Evolutionary conservation across 2,113 vertebrate genomes (phyloP), one percentile per base, ranked within the genome.

Genomic region (Prietella phreatophila): DNA sequence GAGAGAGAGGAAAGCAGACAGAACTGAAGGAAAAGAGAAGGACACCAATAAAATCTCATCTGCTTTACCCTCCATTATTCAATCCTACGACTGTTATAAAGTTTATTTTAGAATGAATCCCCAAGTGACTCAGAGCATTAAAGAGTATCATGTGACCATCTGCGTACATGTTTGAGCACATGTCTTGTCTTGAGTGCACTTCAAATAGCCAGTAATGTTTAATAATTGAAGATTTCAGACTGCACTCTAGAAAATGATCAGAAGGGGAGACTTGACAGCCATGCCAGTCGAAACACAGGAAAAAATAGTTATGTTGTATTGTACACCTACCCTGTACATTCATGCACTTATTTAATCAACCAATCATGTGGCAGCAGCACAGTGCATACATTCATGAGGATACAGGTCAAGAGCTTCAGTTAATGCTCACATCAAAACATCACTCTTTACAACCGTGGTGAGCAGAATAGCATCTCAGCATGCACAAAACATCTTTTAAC

Each of bases 21-120:
- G 30, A 65, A 9, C n/a, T 85, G 84, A 85, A 79, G 36, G 58
- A 33, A 58, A 82, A 61, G 8, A 30, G 14, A 85, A 85, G 84
- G 71, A 76, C 71, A 85, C 42, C 36, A 82, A 60, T 82, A 36
- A 82, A 82, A 39, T 14, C 33, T 2, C 33, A 25, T 27, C 56
- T 27, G 58, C 56, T 82, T 82, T 82, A 36, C 58, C 56, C 33
- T 61, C 27, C 56, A 61, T 61, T 20, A 61, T 58, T 36, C 19
- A 58, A 81, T 10, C 30, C 58, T 36, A 33, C 33, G 30, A 20
- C n/a, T 20, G 25, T 30, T 27, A 61, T 42, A 61, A 81, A 36
- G 30, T 61, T 39, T 60, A 22, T 39, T 82, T 82, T 42, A 25
- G 22, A 61, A 61, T 61, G 5, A 7, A 39, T 60, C 30, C 11